phyloP scores from a whole-genome alignment of 1,140 invertebrate species.

The Drosophila lini region DNA sequence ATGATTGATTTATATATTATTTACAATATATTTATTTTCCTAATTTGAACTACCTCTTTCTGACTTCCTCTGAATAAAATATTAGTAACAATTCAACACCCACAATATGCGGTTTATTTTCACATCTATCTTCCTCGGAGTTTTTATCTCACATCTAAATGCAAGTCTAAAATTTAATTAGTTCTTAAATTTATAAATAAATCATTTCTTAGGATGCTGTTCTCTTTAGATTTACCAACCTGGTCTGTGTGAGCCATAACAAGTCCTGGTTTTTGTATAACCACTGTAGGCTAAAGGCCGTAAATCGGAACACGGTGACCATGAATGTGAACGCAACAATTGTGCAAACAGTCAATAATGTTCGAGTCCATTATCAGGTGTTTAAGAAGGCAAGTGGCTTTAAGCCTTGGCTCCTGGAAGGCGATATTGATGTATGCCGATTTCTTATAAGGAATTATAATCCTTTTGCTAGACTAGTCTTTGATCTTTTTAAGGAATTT shows the following conservation, averaged over 20 bases:
- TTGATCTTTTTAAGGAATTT: neutral
- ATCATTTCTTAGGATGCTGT: neutral
- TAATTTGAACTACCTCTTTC: neutral
- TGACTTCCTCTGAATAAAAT: neutral
- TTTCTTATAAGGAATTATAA: neutral
- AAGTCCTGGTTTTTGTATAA: neutral
- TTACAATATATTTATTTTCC: neutral
- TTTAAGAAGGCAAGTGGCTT: neutral
- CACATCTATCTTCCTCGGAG: neutral
- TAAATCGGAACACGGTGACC: conserved; percentile 1
- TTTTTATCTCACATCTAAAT: neutral
- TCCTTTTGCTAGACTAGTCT: neutral
- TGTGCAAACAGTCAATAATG: neutral
- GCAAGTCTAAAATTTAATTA: neutral
- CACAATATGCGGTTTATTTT: neutral
- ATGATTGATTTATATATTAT: neutral
- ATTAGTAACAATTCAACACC: neutral
- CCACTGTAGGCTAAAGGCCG: neutral
- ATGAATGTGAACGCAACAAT: neutral
- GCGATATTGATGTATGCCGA: neutral
- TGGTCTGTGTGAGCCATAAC: conserved; percentile 1
- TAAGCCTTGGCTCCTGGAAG: neutral
- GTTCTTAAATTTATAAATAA: neutral
- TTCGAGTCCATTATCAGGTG: neutral
- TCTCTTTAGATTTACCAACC: neutral